phyloP scores from a whole-genome alignment of 2,113 vertebrate genomes.

The Melanotaenia duboulayi region DNA sequence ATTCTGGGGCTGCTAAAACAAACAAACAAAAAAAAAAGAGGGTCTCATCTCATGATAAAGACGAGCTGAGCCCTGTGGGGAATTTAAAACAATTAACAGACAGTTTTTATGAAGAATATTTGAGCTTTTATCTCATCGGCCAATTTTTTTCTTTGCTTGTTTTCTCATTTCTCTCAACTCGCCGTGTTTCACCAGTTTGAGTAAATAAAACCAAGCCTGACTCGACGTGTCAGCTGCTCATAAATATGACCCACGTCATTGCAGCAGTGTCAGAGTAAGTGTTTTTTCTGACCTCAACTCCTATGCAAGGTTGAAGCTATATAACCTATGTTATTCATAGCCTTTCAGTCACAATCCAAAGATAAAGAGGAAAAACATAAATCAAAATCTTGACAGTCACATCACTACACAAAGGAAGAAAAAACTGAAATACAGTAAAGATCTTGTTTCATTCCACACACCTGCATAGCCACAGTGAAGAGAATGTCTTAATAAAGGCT shows the following conservation, averaged over 20 bases:
- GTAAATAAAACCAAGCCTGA: conserved; percentile 45
- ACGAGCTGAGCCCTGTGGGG: conserved; percentile 10
- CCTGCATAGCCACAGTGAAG: no score
- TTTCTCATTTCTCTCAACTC: conserved; percentile 40
- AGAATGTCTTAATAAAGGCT: no score
- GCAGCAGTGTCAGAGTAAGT: conserved; percentile 28
- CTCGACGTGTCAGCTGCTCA: conserved; percentile 28
- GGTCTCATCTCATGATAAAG: conserved; percentile 26
- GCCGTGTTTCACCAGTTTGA: conserved; percentile 54
- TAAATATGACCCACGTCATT: conserved; percentile 34
- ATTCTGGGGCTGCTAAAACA: conserved; percentile 14
- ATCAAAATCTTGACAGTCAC: background rate
- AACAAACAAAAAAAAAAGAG: background rate
- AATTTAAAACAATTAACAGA: conserved; percentile 39
- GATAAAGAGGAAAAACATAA: conserved; percentile 7
- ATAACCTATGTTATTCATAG: conserved; percentile 1
- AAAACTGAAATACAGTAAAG: no score
- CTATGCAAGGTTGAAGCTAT: background rate
- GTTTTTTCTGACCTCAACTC: background rate
- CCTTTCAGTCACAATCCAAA: conserved; percentile 11
- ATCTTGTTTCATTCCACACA: no score
- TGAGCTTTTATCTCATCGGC: conserved; percentile 28
- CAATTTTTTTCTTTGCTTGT: conserved; percentile 1
- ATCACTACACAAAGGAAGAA: no score
- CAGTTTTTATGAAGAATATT: conserved; percentile 34